A percentile compares a stretch with the other conserved stretches of the same genome.
Conservation (phyloP, 2,888 invertebrate genomes). For the Caradrina clavipalpis region DNA sequence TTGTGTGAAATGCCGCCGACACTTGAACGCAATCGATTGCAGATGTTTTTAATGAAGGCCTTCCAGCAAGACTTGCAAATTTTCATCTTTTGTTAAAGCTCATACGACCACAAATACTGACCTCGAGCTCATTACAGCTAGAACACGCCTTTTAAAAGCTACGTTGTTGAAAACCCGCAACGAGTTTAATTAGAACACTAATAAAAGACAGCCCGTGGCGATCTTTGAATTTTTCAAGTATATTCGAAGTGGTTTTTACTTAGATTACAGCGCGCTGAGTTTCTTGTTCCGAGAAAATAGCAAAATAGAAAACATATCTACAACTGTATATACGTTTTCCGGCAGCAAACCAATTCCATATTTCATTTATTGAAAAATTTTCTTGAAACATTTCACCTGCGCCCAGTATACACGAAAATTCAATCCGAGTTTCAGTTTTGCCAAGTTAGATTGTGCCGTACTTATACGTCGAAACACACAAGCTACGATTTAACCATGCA, state of each 20-base stretch:
- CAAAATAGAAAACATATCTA: conserved; percentile 58
- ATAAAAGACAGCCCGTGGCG: conserved; percentile 29
- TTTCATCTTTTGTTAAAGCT: conserved; percentile 13
- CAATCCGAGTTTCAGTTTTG: conserved; percentile 76
- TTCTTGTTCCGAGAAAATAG: conserved; percentile 24
- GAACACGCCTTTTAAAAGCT: conserved; percentile 19
- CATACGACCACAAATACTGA: conserved; percentile 12
- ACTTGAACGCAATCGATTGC: conserved; percentile 9
- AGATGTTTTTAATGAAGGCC: conserved; percentile 6
- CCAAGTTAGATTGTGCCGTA: conserved; percentile 61
- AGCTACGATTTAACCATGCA: conserved; percentile 34
- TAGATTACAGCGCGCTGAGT: conserved; percentile 20
- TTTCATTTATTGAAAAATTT: conserved; percentile 82
- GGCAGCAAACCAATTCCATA: conserved; percentile 78
- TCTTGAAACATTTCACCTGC: conserved; percentile 82
- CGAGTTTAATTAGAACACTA: conserved; percentile 55
- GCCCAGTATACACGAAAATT: conserved; percentile 79
- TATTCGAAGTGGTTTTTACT: conserved; percentile 24
- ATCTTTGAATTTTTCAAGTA: conserved; percentile 36
- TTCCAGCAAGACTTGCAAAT: not conserved
- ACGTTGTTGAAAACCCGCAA: conserved; percentile 34
- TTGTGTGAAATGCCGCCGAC: conserved; percentile 27
- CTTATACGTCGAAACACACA: conserved; percentile 27
- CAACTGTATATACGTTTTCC: conserved; percentile 62
- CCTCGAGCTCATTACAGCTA: conserved; percentile 18